Evolutionary conservation across 2,797 vertebrate species (phyloP).

Genomic region (Gymnodraco acuticeps): DNA sequence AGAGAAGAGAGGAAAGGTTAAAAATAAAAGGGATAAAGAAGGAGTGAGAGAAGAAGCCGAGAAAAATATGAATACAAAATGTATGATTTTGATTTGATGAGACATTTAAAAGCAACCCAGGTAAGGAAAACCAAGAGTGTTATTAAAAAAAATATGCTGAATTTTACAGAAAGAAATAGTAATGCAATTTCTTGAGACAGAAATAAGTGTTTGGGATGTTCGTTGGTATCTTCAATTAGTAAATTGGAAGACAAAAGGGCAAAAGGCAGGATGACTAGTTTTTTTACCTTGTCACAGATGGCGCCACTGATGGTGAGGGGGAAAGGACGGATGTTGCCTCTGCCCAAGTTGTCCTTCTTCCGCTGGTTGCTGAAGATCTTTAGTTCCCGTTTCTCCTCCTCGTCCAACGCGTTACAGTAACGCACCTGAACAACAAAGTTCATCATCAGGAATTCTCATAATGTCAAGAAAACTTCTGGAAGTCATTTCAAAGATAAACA

Average conservation of each 20-base stretch:
- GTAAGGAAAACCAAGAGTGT: not conserved
- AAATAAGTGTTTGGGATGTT: not conserved
- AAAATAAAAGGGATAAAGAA: not conserved
- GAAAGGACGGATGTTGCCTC: slow-evolving; percentile 94
- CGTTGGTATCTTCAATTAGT: not conserved
- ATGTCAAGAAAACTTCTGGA: not conserved
- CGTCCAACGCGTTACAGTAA: slow-evolving; percentile 95
- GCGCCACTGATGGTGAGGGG: slow-evolving; percentile 94
- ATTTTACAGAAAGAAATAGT: slow-evolving; percentile 5
- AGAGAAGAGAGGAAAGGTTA: not conserved
- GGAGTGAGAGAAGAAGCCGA: not conserved
- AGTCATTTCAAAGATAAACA: not conserved
- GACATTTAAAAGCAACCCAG: slow-evolving; percentile 21
- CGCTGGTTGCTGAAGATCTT: slow-evolving; percentile 98
- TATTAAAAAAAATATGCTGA: not conserved
- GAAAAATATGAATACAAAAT: slow-evolving; percentile 19
- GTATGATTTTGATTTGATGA: slow-evolving; percentile 18
- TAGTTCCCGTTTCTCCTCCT: slow-evolving; percentile 96
- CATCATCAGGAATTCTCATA: slow-evolving; percentile 9
- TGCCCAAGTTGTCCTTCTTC: slow-evolving; percentile 95
- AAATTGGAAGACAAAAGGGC: slow-evolving; percentile 1
- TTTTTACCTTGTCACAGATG: slow-evolving; percentile 93
- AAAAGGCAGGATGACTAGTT: not conserved
- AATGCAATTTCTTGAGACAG: not conserved
- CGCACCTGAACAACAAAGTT: slow-evolving; percentile 66